Evolutionary conservation across 2,797 vertebrate species (phyloP), one percentile per base, ranked within the genome.

Genomic region (Rhynchotus rufescens): DNA sequence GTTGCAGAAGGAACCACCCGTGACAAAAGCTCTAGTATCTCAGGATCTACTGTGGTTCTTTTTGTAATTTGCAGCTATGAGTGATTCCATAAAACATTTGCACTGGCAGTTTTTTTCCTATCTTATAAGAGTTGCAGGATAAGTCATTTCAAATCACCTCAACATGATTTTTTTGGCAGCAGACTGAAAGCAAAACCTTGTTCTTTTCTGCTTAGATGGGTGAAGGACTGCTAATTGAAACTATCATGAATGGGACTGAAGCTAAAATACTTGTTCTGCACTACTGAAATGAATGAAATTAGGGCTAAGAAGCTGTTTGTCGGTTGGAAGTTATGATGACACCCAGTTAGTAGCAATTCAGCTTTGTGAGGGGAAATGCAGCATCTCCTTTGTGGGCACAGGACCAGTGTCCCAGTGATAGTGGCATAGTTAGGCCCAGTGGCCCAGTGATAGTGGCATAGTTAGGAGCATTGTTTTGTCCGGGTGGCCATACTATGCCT

Each of bases 51-150:
- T 28, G 1, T 44, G 80, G 4, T 4, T 5, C 84, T 67, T 93
- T 52, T 2, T 26, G 23, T 3, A 30, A 6, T 72, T 87, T 75
- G 15, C 72, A 80, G 8, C 22, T 64, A 3, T 54, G 30, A 56
- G 30, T 83, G 15, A 16, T 56, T 21, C 14, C 3, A 1, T 28
- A 45, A 90, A 78, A 12, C 6, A n/a, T 51, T 78, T 75, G 20
- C 2, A 1, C 21, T 36, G 4, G 5, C 59, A 13, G 32, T 23
- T 44, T 69, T 56, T 7, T 4, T 2, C 7, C 8, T 30, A 0
- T 65, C 25, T 19, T 22, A 28, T n/a, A 47, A 30, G 4, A 34
- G 9, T 45, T 92, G 84, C 7, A 65, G 36, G 8, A 6, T 10
- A 4, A 42, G 13, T 44, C 28, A 65, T 86, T 92, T 92, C 26